Base-by-base conservation (phyloP, 2,888 invertebrate species). In the Lasioglossum pauxillum region DNA sequence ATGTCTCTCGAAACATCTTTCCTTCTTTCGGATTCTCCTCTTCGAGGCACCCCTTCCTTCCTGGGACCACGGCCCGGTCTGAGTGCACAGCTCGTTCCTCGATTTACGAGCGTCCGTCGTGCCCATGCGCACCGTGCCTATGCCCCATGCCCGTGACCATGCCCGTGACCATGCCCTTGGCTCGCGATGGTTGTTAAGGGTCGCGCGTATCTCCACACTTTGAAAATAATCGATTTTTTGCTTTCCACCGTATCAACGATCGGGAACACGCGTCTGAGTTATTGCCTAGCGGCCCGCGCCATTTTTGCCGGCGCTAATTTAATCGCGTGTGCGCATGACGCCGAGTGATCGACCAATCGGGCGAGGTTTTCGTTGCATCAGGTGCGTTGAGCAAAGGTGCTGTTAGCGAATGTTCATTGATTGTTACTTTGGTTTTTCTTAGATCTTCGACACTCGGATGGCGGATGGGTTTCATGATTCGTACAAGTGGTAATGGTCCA, bases 1-100 rank as follows among this genome's bases (percentile, higher is more conserved):
- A 78, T 85, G 75, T 82, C 82, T 64, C 72, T 85, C 78, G 72
- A 86, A 85, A 86, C 38, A 73, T 74, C 75, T 85, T 74, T 69
- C 71, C 85, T 76, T 73, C 75, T 49, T 46, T 64, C 75, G 8
- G 75, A 67, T 35, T 64, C 72, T 27, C 35, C 44, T 35, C 44
- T 57, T n/a, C 57, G 57, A 57, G 57, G 57, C 38, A 14, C 16
- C 41, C 64, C 5, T 49, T 49, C 38, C 75, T 57, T n/a, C 60
- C 67, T 23, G 71, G 19, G 31, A 27, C 57, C 53, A 27, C 49
- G 74, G 41, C 31, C 38, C 57, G 19, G 27, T 8, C 27, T 69
- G 82, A 74, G 74, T 53, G 74, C 67, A n/a, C 49, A 27, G 14
- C 77, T 72, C 69, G 64, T 57, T n/a, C 27, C 64, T 35, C 46